Evolutionary conservation across 2,888 invertebrate species (phyloP).

Genomic region (Zele albiditarsus): DNA sequence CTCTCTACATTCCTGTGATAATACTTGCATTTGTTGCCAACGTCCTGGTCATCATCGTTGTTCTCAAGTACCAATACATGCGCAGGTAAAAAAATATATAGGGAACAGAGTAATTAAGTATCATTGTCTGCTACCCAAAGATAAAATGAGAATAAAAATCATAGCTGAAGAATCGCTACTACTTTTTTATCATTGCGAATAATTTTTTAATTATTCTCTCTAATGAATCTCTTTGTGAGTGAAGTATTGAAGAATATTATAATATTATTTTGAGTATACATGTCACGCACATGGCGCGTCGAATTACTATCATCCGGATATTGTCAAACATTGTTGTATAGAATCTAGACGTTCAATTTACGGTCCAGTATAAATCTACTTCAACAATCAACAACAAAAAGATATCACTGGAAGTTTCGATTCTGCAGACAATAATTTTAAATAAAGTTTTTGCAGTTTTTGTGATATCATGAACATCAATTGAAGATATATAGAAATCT

Average conservation of each 20-base stretch:
- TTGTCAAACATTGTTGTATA: conserved; percentile 14
- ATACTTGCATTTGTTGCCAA: conserved; percentile 79
- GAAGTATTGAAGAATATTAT: not conserved
- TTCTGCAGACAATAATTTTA: too few species aligned
- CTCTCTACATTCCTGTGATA: conserved; percentile 79
- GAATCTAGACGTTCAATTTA: conserved; percentile 4
- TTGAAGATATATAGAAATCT: too few species aligned
- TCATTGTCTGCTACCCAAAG: not conserved
- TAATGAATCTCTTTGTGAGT: not conserved
- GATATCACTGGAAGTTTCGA: too few species aligned
- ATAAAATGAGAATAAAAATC: not conserved
- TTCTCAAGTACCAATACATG: conserved; percentile 80
- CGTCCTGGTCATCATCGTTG: conserved; percentile 79
- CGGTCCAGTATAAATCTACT: too few species aligned
- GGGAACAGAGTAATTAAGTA: not conserved
- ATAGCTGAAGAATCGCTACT: not conserved
- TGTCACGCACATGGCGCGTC: not conserved
- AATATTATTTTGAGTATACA: not conserved
- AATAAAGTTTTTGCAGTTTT: too few species aligned
- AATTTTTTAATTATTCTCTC: not conserved
- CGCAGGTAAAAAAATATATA: conserved; percentile 75
- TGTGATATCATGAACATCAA: too few species aligned
- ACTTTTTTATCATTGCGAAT: not conserved
- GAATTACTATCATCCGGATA: not conserved
- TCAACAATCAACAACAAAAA: too few species aligned